Evolutionary conservation across 1,140 invertebrate species (phyloP), one percentile per base, ranked within the genome.

Genomic region (Cyrtorhinus lividipennis): DNA sequence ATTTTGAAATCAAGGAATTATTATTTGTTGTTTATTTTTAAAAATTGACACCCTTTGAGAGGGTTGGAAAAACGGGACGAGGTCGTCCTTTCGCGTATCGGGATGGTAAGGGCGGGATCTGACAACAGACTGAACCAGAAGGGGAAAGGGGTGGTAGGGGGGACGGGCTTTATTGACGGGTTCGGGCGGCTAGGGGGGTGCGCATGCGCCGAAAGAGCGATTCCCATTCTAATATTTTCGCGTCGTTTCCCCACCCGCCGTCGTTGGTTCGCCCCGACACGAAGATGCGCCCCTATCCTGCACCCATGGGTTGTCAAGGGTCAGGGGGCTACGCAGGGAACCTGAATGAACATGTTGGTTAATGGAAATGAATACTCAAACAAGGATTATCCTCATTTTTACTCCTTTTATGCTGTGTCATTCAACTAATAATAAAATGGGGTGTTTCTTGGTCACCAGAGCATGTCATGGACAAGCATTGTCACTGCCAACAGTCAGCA

Each of bases 121-220:
- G 48, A 15, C 48, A 22, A 53, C 48, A 53, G 48, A 53, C 48
- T 53, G 48, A 44, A n/a, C 38, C n/a, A 8, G 8, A 12, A 22
- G 10, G 48, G 48, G 8, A 13, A 5, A 10, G 12, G 48, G 20
- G 10, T 10, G 8, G 48, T 5, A 53, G 48, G 48, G 10, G 48
- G 5, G 18, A 20, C 12, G 18, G 5, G 48, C 48, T 53, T 53
- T 53, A 53, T 53, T 53, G 48, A 53, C 48, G 48, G 48, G 20
- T 53, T 53, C 48, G 48, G 48, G n/a, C 38, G n/a, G n/a, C n/a
- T n/a, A n/a, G n/a, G 30, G 30, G 15, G 30, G 30, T 53, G 48
- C 48, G 48, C 48, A 53, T 22, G 48, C 48, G 48, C 48, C 5
- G 30, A 38, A 38, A 38, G 30, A 15, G 30, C 30, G 15, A 38